phyloP scores from a whole-genome alignment of 1,140 invertebrate species.

The Bemisia tabaci region DNA sequence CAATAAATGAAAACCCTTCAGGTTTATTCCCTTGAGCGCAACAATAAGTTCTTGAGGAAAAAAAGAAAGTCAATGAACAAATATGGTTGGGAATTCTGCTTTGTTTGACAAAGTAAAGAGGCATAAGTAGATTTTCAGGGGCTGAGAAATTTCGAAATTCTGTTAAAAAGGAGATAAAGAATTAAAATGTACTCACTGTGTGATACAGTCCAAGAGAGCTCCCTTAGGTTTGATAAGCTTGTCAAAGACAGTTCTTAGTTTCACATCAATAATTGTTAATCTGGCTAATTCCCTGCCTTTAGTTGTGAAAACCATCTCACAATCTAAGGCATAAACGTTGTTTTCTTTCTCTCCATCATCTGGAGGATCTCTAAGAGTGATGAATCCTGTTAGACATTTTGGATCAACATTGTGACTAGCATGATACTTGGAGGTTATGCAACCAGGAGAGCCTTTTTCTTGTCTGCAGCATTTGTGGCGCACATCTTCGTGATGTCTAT shows the following conservation, averaged over 20 bases:
- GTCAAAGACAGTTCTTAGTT: not conserved
- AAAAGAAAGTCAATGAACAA: too few species aligned
- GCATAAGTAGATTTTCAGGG: too few species aligned
- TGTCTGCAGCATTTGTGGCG: not conserved
- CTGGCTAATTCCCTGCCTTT: not conserved
- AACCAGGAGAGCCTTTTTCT: not conserved
- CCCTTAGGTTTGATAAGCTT: not conserved
- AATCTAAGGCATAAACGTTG: not conserved
- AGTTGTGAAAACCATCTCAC: not conserved
- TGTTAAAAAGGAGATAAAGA: not conserved
- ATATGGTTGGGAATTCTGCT: too few species aligned
- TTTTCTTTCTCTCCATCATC: not conserved
- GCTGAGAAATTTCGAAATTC: too few species aligned
- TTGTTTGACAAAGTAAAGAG: too few species aligned
- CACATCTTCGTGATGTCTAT: not conserved
- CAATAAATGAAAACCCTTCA: too few species aligned
- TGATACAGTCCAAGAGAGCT: not conserved
- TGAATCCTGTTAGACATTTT: not conserved
- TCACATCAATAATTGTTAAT: not conserved
- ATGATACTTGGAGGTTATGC: not conserved
- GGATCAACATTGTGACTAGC: not conserved
- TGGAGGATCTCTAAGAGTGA: not conserved
- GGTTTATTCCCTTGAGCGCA: too few species aligned
- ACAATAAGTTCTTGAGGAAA: too few species aligned
- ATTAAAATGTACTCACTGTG: not conserved